Evolutionary conservation across 2,113 vertebrate genomes (phyloP).

Genomic region (Paradoxurus hermaphroditus): DNA sequence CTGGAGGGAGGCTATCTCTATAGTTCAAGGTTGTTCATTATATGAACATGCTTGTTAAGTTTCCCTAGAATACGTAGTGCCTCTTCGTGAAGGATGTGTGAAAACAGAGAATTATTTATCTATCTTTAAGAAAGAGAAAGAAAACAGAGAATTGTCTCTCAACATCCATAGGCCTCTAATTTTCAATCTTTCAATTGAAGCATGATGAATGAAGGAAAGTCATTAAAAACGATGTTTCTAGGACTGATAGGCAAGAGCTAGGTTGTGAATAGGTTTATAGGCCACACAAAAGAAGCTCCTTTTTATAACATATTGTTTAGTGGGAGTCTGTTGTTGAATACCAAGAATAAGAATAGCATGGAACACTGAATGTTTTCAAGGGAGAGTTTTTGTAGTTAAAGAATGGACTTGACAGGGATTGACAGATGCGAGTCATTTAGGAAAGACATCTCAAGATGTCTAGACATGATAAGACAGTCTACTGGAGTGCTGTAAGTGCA

Average conservation of each 20-base stretch:
- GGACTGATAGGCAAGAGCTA: background rate
- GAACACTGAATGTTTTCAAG: background rate
- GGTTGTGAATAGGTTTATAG: background rate
- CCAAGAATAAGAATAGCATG: background rate
- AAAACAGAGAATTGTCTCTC: background rate
- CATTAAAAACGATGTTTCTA: background rate
- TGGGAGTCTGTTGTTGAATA: background rate
- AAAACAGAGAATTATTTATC: no score
- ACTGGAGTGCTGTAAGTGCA: background rate
- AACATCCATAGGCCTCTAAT: background rate
- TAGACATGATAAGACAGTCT: constrained; percentile 13
- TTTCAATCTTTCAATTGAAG: background rate
- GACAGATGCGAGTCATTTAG: background rate
- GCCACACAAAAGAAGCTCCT: background rate
- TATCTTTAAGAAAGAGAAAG: no score
- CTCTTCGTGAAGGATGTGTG: background rate
- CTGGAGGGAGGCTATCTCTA: background rate
- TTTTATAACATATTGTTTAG: background rate
- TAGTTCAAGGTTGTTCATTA: background rate
- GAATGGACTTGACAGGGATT: background rate
- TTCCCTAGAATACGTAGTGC: rapidly evolving
- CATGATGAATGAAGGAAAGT: background rate
- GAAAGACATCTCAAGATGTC: constrained; percentile 36
- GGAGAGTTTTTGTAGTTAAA: background rate
- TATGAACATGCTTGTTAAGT: background rate